Base-by-base conservation (phyloP, 2,888 invertebrate genomes). In the Philonicus albiceps region DNA sequence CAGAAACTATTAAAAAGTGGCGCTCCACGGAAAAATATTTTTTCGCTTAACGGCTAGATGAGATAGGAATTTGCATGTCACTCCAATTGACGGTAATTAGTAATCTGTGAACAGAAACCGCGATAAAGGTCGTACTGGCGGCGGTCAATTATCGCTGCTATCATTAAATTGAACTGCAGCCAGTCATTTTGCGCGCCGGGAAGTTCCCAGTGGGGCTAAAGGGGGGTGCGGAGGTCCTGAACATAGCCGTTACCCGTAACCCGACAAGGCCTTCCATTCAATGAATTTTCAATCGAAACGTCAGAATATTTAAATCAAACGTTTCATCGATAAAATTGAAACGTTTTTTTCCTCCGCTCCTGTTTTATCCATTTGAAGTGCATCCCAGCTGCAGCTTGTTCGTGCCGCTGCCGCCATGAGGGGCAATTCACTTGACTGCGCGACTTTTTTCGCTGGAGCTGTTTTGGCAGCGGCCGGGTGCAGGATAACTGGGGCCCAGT, bases 291-390 rank as follows among this genome's bases (percentile, higher is more conserved):
- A 83, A 83, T 83, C 37, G 83, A 83, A 83, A 83, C 31, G 83
- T 83, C 83, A 72, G 83, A 83, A 83, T 83, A 83, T 83, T 83
- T 80, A 80, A 80, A 83, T 64, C 83, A 83, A 83, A 83, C 64
- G 72, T 83, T 83, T 83, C 83, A 72, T 72, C 83, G 83, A 83
- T 83, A 83, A 83, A 83, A 83, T 40, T 55, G 64, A 83, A 83
- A 64, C 64, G 64, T 64, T 83, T 83, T 83, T 16, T 34, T 83
- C 8, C 19, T 64, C 37, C 64, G 53, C 31, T 37, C 34, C 64
- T 22, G 83, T 83, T 83, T 22, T 83, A 34, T 83, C 83, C 31
- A 6, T 53, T 53, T 43, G 53, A 76, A 40, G 76, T 34, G 83
- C 83, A 64, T 27, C 64, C 34, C 37, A 19, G 64, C 19, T 34